Percentiles rank a stretch among this genome's conserved stretches.
phyloP scores from a whole-genome alignment of 2,113 vertebrate species.

The Tupaia tana region DNA sequence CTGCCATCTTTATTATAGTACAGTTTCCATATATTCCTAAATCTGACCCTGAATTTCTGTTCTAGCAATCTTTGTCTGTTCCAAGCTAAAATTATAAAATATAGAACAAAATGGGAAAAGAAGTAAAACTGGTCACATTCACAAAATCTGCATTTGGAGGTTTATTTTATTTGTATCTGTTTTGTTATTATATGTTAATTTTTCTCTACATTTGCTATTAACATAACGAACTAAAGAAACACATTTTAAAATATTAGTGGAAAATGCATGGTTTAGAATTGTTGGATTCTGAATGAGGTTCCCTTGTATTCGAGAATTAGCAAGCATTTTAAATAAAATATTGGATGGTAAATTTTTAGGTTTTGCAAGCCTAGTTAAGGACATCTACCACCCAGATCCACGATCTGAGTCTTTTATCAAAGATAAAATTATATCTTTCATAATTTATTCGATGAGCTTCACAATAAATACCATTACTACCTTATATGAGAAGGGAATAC shows the following conservation, averaged over 20 bases:
- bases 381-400: not conserved
- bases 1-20: not conserved
- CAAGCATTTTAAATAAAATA: not conserved
- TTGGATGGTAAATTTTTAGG: not conserved
- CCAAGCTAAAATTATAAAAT: not conserved
- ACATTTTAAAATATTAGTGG: not conserved
- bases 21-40: not conserved
- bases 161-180: not conserved
- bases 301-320: not conserved
- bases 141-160: not conserved
- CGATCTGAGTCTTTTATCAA: not conserved
- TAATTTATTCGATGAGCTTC: slow-evolving; percentile 3
- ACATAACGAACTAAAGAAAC: not conserved
- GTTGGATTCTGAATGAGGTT: not conserved
- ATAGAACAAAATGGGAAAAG: not conserved
- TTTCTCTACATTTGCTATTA: not conserved
- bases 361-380: not conserved
- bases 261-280: not conserved
- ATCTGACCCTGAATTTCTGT: not conserved
- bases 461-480: not conserved
- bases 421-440: not conserved
- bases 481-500: not conserved
- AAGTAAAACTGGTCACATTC: not conserved
- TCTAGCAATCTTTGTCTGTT: not conserved
- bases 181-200: not conserved